These are phyloP conservation scores for Hyla sarda DNA, from an alignment of 2,113 vertebrate species.

Conservation along the genomic window DNA sequence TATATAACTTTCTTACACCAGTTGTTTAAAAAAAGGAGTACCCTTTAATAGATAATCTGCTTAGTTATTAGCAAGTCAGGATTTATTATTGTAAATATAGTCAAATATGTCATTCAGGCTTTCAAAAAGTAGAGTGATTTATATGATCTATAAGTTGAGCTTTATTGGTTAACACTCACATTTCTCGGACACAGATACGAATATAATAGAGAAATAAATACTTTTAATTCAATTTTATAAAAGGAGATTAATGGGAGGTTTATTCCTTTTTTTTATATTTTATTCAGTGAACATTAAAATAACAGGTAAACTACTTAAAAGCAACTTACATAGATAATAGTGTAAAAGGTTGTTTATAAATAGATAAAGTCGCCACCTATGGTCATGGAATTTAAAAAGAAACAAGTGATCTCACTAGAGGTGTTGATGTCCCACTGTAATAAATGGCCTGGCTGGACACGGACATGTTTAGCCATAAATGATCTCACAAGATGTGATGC, in stretches of 20 bases:
- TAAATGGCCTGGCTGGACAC: slow-evolving; percentile 80
- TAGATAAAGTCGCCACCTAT: slow-evolving; percentile 85
- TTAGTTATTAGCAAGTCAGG: too few species aligned
- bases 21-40: too few species aligned
- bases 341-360: slow-evolving; percentile 81
- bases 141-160: too few species aligned
- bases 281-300: not conserved
- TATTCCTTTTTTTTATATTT: too few species aligned
- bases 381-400: slow-evolving; percentile 66
- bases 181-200: too few species aligned
- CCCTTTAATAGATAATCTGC: too few species aligned
- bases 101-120: not conserved
- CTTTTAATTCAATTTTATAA: too few species aligned
- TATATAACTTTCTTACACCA: too few species aligned
- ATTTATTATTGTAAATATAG: not conserved
- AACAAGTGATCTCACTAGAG: slow-evolving; percentile 76
- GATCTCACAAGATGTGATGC: slow-evolving; percentile 86
- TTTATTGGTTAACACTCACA: too few species aligned
- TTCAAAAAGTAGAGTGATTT: not conserved
- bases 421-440: slow-evolving; percentile 81
- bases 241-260: too few species aligned
- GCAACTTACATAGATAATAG: not conserved
- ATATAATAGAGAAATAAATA: too few species aligned
- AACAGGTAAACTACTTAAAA: not conserved
- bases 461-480: slow-evolving; percentile 81